Conservation (phyloP, 2,113 vertebrate species). For the Passer montanus region DNA sequence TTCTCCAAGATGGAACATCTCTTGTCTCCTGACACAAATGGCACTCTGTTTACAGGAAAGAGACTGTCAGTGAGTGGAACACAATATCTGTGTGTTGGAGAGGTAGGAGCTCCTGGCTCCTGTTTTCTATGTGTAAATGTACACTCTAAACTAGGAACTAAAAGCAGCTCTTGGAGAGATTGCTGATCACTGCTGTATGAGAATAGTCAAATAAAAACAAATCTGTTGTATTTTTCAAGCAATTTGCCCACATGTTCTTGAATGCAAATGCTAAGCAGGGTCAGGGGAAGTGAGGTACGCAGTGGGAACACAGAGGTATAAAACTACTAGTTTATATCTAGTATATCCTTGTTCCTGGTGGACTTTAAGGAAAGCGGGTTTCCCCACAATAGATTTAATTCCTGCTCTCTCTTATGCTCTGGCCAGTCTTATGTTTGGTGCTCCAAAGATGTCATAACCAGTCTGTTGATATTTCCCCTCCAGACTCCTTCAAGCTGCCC, state of each 20-base stretch:
- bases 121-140: not conserved
- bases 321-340: too few species aligned
- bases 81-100: not conserved
- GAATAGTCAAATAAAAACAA: not conserved
- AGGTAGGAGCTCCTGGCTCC: not conserved
- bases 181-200: not conserved
- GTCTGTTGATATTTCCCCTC: not conserved
- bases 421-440: not conserved
- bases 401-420: not conserved
- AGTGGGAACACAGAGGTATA: not conserved
- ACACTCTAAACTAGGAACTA: not conserved
- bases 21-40: not conserved
- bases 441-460: not conserved
- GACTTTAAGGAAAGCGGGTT: not conserved
- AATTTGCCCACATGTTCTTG: not conserved
- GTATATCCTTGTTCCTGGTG: not conserved
- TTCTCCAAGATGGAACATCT: not conserved
- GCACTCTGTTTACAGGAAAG: not conserved
- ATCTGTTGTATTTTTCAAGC: not conserved
- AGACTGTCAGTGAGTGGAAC: not conserved
- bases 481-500: not conserved
- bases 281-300: fast-evolving
- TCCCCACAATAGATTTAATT: not conserved
- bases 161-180: not conserved
- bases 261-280: not conserved